Conservation (phyloP, 2,888 invertebrate species). For the Synanthedon formicaeformis region DNA sequence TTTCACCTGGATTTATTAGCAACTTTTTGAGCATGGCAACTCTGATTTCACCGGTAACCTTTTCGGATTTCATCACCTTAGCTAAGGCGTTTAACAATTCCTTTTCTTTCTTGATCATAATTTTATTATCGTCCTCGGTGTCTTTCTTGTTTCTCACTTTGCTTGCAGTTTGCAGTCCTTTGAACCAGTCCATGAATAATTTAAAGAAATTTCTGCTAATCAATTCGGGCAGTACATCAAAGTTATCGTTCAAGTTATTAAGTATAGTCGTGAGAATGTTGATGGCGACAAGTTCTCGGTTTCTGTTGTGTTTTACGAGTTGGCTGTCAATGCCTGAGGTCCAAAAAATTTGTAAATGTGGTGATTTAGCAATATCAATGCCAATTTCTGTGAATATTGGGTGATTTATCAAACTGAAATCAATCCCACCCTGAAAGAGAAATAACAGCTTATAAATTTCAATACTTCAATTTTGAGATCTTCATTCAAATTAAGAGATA, state of each 20-base stretch:
- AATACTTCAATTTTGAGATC: too few relatives aligned
- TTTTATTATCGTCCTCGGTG: slow-evolving; percentile 57
- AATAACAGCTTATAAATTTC: not conserved
- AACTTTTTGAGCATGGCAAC: slow-evolving; percentile 73
- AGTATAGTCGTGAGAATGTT: slow-evolving; percentile 72
- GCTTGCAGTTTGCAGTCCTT: slow-evolving; percentile 68
- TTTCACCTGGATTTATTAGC: slow-evolving; percentile 76
- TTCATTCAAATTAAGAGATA: too few relatives aligned
- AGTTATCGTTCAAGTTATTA: slow-evolving; percentile 52
- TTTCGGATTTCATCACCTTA: slow-evolving; percentile 57
- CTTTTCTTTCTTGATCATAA: slow-evolving; percentile 69
- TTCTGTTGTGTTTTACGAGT: slow-evolving; percentile 58
- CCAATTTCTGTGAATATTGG: slow-evolving; percentile 75
- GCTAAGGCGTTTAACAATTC: slow-evolving; percentile 64
- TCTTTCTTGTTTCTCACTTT: slow-evolving; percentile 66
- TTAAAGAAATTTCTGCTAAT: slow-evolving; percentile 75
- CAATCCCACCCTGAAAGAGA: slow-evolving; percentile 69
- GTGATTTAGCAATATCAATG: slow-evolving; percentile 60
- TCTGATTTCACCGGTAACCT: slow-evolving; percentile 61
- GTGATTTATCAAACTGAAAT: slow-evolving; percentile 70
- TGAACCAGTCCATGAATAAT: slow-evolving; percentile 74
- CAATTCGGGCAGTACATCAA: slow-evolving; percentile 63
- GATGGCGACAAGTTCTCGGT: slow-evolving; percentile 71
- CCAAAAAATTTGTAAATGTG: slow-evolving; percentile 70
- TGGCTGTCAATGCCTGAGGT: slow-evolving; percentile 55